Evolutionary conservation across 2,113 vertebrate genomes (phyloP).

Genomic region (Polyodon spathula): DNA sequence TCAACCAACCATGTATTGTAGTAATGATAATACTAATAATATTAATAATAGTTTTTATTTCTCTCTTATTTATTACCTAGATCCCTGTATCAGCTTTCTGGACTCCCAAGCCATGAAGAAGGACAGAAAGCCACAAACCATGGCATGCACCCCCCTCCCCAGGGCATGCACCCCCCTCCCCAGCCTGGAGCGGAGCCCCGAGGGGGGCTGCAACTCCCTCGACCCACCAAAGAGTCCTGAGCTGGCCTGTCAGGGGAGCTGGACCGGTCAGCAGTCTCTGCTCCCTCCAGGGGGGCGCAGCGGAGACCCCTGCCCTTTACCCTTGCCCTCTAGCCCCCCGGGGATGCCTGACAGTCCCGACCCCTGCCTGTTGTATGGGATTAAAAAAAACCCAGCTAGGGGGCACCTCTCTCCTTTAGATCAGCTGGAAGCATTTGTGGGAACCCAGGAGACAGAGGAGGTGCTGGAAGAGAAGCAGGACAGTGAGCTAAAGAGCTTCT

Average conservation of each 20-base stretch:
- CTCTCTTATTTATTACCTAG: constrained; percentile 18
- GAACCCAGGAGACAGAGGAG: too few relatives aligned
- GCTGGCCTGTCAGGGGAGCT: neutral
- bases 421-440: neutral
- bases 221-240: neutral
- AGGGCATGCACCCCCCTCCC: neutral
- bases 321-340: neutral
- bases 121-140: neutral
- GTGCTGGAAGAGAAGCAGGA: neutral
- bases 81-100: constrained; percentile 51
- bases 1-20: too few relatives aligned
- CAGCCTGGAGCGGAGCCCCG: neutral
- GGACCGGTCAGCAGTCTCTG: neutral
- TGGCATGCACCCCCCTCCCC: neutral
- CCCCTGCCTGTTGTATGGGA: neutral
- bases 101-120: constrained; percentile 53
- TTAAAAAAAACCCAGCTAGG: too few relatives aligned
- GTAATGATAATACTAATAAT: constrained; percentile 52
- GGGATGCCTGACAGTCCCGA: neutral
- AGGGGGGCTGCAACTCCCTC: neutral
- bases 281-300: neutral
- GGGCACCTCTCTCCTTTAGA: neutral
- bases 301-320: neutral
- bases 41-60: constrained; percentile 46
- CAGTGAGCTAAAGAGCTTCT: constrained; percentile 43